Evolutionary conservation across 2,113 vertebrate species (phyloP).

Genomic region (Balaenoptera acutorostrata): DNA sequence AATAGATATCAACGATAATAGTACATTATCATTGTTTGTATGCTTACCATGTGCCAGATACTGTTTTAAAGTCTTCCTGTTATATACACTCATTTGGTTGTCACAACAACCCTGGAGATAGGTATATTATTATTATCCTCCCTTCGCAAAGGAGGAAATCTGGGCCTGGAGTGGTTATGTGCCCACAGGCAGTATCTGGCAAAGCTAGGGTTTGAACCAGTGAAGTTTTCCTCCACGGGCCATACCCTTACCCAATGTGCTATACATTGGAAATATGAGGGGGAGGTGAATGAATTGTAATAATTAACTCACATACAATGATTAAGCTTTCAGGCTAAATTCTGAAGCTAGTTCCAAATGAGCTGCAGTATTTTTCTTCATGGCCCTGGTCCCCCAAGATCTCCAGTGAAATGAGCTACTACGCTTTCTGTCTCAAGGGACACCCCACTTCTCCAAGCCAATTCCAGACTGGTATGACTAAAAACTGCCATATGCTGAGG

Average conservation of each 20-base stretch:
- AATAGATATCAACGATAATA: background rate
- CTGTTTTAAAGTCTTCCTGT: background rate
- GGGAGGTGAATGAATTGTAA: background rate
- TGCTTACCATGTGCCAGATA: background rate
- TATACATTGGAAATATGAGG: background rate
- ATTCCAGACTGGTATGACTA: background rate
- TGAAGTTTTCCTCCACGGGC: no score
- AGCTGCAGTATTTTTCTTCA: background rate
- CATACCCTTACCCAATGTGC: accelerated
- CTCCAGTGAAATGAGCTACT: background rate
- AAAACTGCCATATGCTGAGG: background rate
- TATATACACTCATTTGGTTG: background rate
- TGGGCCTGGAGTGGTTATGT: background rate
- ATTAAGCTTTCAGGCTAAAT: background rate
- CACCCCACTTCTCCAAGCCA: background rate
- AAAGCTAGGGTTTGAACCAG: background rate
- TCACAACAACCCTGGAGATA: background rate
- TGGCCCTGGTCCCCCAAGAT: background rate
- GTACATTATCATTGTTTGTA: background rate
- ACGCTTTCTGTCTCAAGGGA: background rate
- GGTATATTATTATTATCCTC: background rate
- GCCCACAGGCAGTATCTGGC: background rate
- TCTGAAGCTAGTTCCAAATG: background rate
- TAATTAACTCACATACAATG: background rate
- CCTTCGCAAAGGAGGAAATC: background rate